Percentiles rank a stretch among this genome's conserved stretches.
These are phyloP conservation scores for Rhagonycha lutea DNA, from an alignment of 2,888 invertebrate genomes.

Conservation along the genomic window DNA sequence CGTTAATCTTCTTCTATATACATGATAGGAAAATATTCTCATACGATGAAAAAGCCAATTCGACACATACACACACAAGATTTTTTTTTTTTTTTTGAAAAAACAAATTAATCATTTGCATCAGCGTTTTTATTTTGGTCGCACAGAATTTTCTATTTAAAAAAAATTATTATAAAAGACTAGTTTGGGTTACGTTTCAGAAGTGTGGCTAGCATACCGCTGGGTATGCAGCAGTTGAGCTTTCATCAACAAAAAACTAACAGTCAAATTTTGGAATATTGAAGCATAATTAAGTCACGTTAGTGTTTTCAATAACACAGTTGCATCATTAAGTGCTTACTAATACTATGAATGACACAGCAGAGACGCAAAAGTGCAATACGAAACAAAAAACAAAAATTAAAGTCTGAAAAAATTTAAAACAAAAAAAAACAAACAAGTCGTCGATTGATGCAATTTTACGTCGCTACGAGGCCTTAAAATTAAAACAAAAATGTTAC, in stretches of 20 bases:
- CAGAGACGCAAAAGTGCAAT: constrained; percentile 32
- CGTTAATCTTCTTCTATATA: constrained; percentile 49
- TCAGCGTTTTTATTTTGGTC: constrained; percentile 15
- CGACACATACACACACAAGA: background rate
- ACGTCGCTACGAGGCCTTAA: constrained; percentile 22
- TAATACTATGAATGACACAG: constrained; percentile 26
- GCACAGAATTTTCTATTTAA: constrained; percentile 8
- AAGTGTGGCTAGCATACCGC: constrained; percentile 9
- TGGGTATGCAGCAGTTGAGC: constrained; percentile 31
- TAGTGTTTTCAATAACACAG: constrained; percentile 33
- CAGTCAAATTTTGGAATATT: constrained; percentile 33
- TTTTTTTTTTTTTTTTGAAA: background rate
- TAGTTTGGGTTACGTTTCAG: constrained; percentile 50
- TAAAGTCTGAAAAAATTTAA: constrained; percentile 9
- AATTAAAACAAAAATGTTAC: constrained; percentile 30
- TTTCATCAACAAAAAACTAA: constrained; percentile 23
- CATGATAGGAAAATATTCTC: constrained; percentile 50
- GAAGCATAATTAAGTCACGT: constrained; percentile 30
- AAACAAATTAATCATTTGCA: background rate
- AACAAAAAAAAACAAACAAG: constrained; percentile 15
- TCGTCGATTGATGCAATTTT: constrained; percentile 15
- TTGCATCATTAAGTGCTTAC: constrained; percentile 29
- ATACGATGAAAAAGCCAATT: background rate
- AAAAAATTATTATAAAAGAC: constrained; percentile 41
- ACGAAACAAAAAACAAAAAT: constrained; percentile 13